Evolutionary conservation across 2,888 invertebrate species (phyloP), one percentile per base, ranked within the genome.

Genomic region (Lamellibrachia columna): DNA sequence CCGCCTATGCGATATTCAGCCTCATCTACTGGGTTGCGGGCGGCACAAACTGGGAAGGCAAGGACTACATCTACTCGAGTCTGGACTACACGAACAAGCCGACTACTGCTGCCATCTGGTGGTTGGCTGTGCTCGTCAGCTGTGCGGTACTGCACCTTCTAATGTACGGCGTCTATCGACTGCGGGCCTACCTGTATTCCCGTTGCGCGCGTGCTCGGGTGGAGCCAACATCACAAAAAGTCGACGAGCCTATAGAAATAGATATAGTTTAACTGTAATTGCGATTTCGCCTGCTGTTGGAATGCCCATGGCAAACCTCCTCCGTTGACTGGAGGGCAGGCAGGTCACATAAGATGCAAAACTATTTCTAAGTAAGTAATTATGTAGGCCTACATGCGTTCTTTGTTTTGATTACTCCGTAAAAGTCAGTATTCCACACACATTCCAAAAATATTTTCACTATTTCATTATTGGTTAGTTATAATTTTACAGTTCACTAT

Each of bases 61-160:
- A 60, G 11, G 93, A 94, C 92, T 95, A 96, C 3, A 93, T 96
- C 90, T 96, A 96, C 93, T 95, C 95, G 8, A 92, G 93, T 8
- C 95, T 96, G 7, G 91, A 96, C 90, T 96, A 96, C 93, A 96
- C 95, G 95, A 94, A 94, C 91, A 91, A 95, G 7, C 95, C 95
- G 8, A 95, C 94, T 1, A 92, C 55, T 7, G 95, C 96, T 1
- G 91, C 94, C 2, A 53, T 94, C n/a, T 53, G 95, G n/a, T 90
- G 95, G 7, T 94, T 94, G 2, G 93, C 95, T 91, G 93, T 95
- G 53, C 92, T 94, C 75, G 75, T n/a, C 75, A 22, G 75, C 75
- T 11, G 6, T 0, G 75, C 75, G 11, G 15, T 75, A 6, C 22
- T 75, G 22, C 75, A 75, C 75, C 3, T 75, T 75, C 3, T 75